Evolutionary conservation across 2,888 invertebrate genomes (phyloP).

Genomic region (Falcaria lacertinaria): DNA sequence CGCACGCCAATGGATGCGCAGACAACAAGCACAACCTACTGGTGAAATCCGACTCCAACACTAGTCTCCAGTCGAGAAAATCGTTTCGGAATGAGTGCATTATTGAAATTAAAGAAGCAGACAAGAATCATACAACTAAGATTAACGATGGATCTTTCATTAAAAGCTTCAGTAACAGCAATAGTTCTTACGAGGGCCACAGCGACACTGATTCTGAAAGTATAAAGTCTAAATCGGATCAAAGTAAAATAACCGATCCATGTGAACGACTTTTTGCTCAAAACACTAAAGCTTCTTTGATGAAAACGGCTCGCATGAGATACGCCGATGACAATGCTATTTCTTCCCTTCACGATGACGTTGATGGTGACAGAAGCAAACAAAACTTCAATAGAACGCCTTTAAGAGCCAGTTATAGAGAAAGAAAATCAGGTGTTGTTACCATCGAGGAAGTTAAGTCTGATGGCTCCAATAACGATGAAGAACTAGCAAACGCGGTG

Average conservation of each 20-base stretch:
- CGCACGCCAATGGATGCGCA: conserved; percentile 85
- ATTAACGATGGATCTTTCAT: conserved; percentile 51
- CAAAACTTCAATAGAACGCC: conserved; percentile 57
- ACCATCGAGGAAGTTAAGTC: conserved; percentile 75
- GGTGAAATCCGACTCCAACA: conserved; percentile 69
- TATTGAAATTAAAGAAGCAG: conserved; percentile 66
- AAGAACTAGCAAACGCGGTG: conserved; percentile 55
- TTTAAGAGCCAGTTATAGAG: conserved; percentile 62
- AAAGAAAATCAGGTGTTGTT: conserved; percentile 65
- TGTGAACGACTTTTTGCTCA: conserved; percentile 77
- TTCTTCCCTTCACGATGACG: conserved; percentile 55
- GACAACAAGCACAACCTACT: conserved; percentile 72
- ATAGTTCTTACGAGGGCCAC: conserved; percentile 82
- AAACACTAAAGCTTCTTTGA: conserved; percentile 79
- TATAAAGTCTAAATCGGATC: conserved; percentile 56
- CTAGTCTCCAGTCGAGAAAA: conserved; percentile 65
- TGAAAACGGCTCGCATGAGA: conserved; percentile 81
- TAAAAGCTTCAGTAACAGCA: conserved; percentile 80
- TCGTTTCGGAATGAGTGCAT: conserved; percentile 62
- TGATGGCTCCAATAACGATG: conserved; percentile 60
- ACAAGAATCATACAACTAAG: conserved; percentile 48
- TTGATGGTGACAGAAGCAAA: conserved; percentile 66
- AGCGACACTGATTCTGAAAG: conserved; percentile 84
- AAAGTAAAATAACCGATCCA: conserved; percentile 54
- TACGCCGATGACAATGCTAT: conserved; percentile 73